Evolutionary conservation across 2,888 invertebrate species (phyloP), one percentile per base, ranked within the genome.

Genomic region (Miltochrista miniata): DNA sequence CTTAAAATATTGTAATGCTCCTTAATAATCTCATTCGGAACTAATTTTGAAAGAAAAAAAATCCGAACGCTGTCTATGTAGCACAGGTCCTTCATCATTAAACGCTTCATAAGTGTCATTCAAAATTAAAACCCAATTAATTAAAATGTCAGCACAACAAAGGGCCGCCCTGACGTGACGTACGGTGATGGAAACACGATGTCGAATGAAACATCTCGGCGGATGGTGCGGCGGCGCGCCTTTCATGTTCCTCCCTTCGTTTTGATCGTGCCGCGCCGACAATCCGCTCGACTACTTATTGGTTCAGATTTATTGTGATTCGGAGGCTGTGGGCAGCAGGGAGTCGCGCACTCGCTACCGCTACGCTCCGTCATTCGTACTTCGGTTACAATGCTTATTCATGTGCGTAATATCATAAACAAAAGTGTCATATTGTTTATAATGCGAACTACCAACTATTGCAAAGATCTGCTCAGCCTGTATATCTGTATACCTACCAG

Each of bases 281-380:
- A 83, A 89, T 87, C 89, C 85, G 83, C 79, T 79, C 81, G 85
- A 83, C 90, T 90, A 90, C 90, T 91, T 91, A 91, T 91, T 90
- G 90, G 85, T 79, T 87, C 88, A 86, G 90, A 91, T 91, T 91
- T 91, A 91, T 90, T 89, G 90, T 90, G 89, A 87, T 87, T 88
- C 78, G 84, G 87, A 86, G 83, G 82, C 86, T 84, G 83, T 72
- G 81, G 76, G 70, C 77, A 70, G 74, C 18, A 78, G 82, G 82
- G 83, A 82, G 81, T 80, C 80, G 79, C 78, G 67, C 64, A 61
- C 63, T 58, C 57, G 70, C 69, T 70, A 64, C 70, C 59, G 63
- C 49, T 50, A 73, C 68, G 68, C 79, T 74, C 73, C 68, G 65
- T 65, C 76, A 76, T 76, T 77, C 74, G 75, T 76, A 73, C 74